These are phyloP conservation scores for Diabrotica undecimpunctata DNA, from an alignment of 1,140 invertebrate genomes.

Conservation along the genomic window DNA sequence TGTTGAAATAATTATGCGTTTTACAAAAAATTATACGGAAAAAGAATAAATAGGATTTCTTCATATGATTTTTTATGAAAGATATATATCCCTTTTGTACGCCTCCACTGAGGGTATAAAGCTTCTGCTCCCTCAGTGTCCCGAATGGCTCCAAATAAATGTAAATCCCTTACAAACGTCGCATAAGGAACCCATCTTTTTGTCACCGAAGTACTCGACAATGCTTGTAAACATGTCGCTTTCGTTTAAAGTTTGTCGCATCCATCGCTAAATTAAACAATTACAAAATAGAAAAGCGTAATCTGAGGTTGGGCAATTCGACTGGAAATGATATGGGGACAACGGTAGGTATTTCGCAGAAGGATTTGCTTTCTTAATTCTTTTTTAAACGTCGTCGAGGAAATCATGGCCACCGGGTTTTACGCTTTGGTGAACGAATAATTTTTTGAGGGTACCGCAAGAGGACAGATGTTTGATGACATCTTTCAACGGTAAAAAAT, in stretches of 20 bases:
- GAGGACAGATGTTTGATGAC: not conserved
- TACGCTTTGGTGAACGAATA: conserved; percentile 12
- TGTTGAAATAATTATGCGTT: no score
- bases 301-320: conserved; percentile 15
- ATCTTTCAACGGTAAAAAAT: not conserved
- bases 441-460: not conserved
- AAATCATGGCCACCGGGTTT: conserved; percentile 15
- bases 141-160: not conserved
- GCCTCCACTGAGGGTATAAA: not conserved
- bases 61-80: no score
- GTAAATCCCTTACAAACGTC: conserved; percentile 10
- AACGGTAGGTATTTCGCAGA: conserved; percentile 4
- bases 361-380: conserved; percentile 20
- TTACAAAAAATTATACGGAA: no score
- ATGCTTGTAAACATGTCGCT: conserved; percentile 28
- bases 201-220: conserved; percentile 28
- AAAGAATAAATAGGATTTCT: no score
- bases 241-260: conserved; percentile 14
- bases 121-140: not conserved
- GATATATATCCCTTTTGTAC: no score
- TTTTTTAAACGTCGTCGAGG: conserved; percentile 17
- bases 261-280: conserved; percentile 31
- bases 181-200: conserved; percentile 26
- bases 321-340: conserved; percentile 19
- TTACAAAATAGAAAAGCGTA: conserved; percentile 26